A percentile compares a stretch with the other conserved stretches of the same genome.
Conservation (phyloP, 2,888 invertebrate species). For the Sclerodermus sp. region DNA sequence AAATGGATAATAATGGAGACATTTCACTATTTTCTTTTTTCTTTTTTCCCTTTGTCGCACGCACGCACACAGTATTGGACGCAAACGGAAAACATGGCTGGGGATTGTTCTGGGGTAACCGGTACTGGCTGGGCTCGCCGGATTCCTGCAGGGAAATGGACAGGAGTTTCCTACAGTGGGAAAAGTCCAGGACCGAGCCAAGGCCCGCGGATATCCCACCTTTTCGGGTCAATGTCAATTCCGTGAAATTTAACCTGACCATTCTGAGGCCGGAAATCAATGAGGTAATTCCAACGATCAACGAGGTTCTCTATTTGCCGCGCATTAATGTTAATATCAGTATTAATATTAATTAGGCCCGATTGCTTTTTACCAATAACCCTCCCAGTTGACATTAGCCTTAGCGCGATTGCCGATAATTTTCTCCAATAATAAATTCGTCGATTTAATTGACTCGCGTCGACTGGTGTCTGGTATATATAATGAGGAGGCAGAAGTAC, state of each 20-base stretch:
- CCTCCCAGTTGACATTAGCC: background rate
- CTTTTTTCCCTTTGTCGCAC: too few species aligned
- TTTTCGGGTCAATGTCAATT: conserved; percentile 32
- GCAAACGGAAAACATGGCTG: conserved; percentile 38
- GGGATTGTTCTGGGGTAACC: conserved; percentile 36
- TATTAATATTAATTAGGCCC: too few species aligned
- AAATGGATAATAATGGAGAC: too few species aligned
- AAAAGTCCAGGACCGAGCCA: conserved; percentile 1
- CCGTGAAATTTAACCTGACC: conserved; percentile 30
- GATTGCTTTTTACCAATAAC: too few species aligned
- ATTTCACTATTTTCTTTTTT: conserved; percentile 14
- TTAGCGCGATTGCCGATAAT: background rate
- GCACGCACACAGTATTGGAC: conserved; percentile 47
- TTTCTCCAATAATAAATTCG: too few species aligned
- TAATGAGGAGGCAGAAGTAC: too few species aligned
- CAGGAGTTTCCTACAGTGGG: conserved; percentile 15
- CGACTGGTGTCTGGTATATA: too few species aligned
- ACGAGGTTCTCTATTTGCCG: too few species aligned
- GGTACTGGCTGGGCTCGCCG: conserved; percentile 38
- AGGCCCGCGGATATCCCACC: conserved; percentile 24
- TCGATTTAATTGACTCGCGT: too few species aligned
- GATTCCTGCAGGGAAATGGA: conserved; percentile 40
- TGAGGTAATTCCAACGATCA: conserved; percentile 25
- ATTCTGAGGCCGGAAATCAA: conserved; percentile 24
- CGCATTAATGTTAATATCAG: too few species aligned